Base-by-base conservation (phyloP, 1,140 invertebrate genomes). In the Forficula auricularia region DNA sequence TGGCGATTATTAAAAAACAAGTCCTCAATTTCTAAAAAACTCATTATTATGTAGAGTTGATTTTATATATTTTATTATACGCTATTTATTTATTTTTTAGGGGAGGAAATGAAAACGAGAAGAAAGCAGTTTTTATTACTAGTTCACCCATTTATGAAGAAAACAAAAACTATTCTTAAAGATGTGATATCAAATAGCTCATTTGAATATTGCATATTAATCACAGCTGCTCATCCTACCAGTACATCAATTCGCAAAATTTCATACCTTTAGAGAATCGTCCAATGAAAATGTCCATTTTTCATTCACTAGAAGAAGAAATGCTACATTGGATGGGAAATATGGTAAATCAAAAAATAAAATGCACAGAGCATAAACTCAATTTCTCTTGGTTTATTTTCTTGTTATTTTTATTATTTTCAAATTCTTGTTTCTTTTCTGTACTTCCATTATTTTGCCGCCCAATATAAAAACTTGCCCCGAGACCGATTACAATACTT, bases 111-210 rank as follows among this genome's bases (percentile, higher is more conserved):
- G 52, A 64, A 14, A 50, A 54, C 12, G 55, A 67, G 20, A 61
- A 59, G 46, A 75, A 74, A 52, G 71, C 61, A 43, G 66, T 74
- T 3, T 77, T 75, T 46, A 65, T 75, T 47, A 61, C 68, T 6
- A 65, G 65, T 19, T 62, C 63, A 7, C 58, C 68, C 47, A 51
- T 71, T 19, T 57, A 59, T 20, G 62, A 54, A 15, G n/a, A 65
- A 57, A 3, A 67, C 67, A 15, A 50, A 63, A 4, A 58, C 61
- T 33, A 68, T 68, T 7, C 54, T 72, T 32, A 50, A 59, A 44
- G 63, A 70, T 41, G 64, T 72, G 14, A 64, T 75, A 35, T 56
- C 55, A 8, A 61, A 62, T 39, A 71, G 69, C 53, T 57, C 61
- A 35, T 70, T 76, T 36, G 62, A 68, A 27, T 69, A 73, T 54